Percentiles rank a stretch among this genome's conserved stretches.
phyloP scores from a whole-genome alignment of 2,888 invertebrate genomes.

The Dynastes hyllus region DNA sequence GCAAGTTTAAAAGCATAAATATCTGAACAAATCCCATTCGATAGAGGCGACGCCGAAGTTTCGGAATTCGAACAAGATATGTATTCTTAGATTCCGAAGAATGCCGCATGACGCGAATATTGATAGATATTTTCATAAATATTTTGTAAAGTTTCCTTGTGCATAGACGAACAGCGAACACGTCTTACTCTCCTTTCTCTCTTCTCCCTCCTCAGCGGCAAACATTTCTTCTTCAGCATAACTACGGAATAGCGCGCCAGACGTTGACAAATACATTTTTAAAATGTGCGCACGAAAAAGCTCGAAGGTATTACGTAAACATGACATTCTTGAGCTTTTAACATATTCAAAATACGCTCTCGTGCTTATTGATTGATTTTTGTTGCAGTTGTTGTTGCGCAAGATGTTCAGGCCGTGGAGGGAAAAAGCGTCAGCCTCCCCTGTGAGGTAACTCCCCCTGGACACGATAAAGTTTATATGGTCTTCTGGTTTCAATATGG shows the following conservation, averaged over 20 bases:
- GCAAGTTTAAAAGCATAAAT: no score
- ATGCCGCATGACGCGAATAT: background rate
- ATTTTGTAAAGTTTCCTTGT: background rate
- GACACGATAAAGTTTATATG: conserved; percentile 91
- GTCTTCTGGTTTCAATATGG: conserved; percentile 94
- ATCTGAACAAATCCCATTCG: no score
- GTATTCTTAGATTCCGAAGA: background rate
- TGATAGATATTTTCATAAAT: conserved; percentile 6
- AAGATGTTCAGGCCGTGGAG: conserved; percentile 90
- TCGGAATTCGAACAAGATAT: no score
- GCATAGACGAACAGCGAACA: conserved; percentile 12
- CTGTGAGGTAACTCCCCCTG: conserved; percentile 88
- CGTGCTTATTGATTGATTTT: conserved; percentile 54
- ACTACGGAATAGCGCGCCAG: conserved; percentile 16
- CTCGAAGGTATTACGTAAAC: conserved; percentile 34
- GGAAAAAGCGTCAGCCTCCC: conserved; percentile 91
- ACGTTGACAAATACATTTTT: conserved; percentile 45
- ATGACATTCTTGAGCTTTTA: conserved; percentile 43
- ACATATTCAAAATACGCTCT: conserved; percentile 44
- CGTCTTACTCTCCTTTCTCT: background rate
- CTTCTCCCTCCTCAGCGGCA: background rate
- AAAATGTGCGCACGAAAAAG: conserved; percentile 34
- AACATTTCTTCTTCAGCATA: conserved; percentile 23
- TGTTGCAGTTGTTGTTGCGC: conserved; percentile 79
- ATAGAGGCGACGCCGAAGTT: no score